Evolutionary conservation across 1,140 invertebrate genomes (phyloP), one percentile per base, ranked within the genome.

Genomic region (Diorhabda sublineata): DNA sequence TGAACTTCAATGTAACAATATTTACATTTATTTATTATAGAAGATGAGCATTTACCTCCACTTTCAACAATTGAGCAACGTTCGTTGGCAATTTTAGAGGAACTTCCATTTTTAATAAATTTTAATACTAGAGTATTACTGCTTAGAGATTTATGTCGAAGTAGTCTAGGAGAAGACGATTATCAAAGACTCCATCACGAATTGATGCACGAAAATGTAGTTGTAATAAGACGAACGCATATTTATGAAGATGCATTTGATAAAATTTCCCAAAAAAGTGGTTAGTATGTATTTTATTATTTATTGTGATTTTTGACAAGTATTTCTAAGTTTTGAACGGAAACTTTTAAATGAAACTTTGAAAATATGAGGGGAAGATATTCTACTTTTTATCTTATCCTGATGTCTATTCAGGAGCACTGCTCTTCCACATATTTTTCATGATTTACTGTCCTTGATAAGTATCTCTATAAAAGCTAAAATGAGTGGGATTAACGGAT

Each of bases 201-300:
- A 42, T 75, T 79, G 69, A 66, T 75, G 5, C 66, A 72, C 44
- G 75, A 78, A 56, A 77, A 73, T 61, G 68, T 75, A 3, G 72
- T 98, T 2, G 88, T 89, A 11, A 92, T 98, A 3, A 84, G 97
- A 61, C 85, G 97, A 66, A 93, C 92, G 75, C 96, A 97, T 83
- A 84, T 99, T 0, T 99, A 99, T 81, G 97, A 99, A 83, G 97
- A 99, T 84, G 95, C 97, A 0, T 98, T 96, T 82, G 95, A 97
- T 44, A 97, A 97, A 81, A 82, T 98, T 0, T 94, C 94, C 4
- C 86, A 87, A 2, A 92, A 95, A 75, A 98, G 97, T 85, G 92
- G 92, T 92, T 82, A 79, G 77, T 26, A 5, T 59, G 26, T 26
- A 26, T 26, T 26, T 26, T 26, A 26, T 26, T 26, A 26, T 26